Conservation (phyloP, 2,888 invertebrate genomes). For the Platerodrilus igneus region DNA sequence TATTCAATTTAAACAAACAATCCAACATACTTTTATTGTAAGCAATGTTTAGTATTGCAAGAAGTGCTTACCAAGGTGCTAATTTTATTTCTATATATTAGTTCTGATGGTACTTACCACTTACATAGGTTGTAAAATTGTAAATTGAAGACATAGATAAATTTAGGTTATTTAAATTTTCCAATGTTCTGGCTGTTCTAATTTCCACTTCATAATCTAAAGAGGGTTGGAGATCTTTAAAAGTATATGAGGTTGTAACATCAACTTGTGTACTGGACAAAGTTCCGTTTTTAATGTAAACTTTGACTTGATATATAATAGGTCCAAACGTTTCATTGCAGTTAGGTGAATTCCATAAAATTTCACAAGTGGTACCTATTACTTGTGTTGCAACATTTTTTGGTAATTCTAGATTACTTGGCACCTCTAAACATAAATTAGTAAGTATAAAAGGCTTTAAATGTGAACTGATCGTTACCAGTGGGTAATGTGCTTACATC, state of each 20-base stretch:
- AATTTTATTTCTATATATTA: neutral
- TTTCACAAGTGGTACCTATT: slow-evolving; percentile 29
- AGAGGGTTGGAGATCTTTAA: slow-evolving; percentile 34
- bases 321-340: slow-evolving; percentile 37
- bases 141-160: slow-evolving; percentile 20
- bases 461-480: too few species aligned
- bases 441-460: too few species aligned
- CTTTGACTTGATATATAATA: slow-evolving; percentile 33
- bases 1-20: too few species aligned
- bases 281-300: slow-evolving; percentile 28
- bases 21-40: too few species aligned
- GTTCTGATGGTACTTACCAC: slow-evolving; percentile 30
- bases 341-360: slow-evolving; percentile 37
- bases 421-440: slow-evolving; percentile 32
- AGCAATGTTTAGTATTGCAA: too few species aligned
- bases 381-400: slow-evolving; percentile 33
- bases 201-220: slow-evolving; percentile 37
- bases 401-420: slow-evolving; percentile 37
- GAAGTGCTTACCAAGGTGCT: too few species aligned
- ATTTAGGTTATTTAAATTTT: slow-evolving; percentile 16
- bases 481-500: slow-evolving; percentile 35
- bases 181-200: slow-evolving; percentile 25
- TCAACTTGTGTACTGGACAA: slow-evolving; percentile 25
- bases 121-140: slow-evolving; percentile 38
- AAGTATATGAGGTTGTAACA: slow-evolving; percentile 30